Percentiles rank a stretch among this genome's conserved stretches.
phyloP scores from a whole-genome alignment of 2,113 vertebrate species.

The Eubucco bourcierii region DNA sequence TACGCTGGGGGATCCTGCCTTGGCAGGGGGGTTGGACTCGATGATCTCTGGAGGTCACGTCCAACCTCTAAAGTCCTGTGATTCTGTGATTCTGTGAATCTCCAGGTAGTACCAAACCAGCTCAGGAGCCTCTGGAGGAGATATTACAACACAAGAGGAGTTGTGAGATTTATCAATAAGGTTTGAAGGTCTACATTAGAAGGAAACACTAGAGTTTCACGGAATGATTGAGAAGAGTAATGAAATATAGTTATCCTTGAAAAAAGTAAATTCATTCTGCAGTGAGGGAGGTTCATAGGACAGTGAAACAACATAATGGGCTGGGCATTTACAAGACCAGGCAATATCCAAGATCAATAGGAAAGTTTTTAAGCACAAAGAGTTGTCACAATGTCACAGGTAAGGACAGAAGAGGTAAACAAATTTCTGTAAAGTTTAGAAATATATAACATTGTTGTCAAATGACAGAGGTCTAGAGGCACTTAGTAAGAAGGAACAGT shows the following conservation, averaged over 20 bases:
- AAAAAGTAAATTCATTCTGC: neutral
- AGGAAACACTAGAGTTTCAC: neutral
- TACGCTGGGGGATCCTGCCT: no score
- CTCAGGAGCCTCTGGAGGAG: neutral
- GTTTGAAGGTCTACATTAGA: neutral
- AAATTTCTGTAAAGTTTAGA: neutral
- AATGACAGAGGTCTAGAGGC: slow-evolving; percentile 12
- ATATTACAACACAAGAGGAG: neutral
- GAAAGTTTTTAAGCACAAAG: neutral
- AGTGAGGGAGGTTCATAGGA: neutral
- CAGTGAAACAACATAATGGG: neutral
- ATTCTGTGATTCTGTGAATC: no score
- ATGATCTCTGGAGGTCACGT: no score
- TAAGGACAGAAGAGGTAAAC: neutral
- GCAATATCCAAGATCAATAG: neutral
- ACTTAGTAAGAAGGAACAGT: slow-evolving; percentile 14
- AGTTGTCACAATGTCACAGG: neutral
- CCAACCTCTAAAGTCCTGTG: no score
- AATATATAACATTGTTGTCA: neutral
- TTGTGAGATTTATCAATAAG: neutral
- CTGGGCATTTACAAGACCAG: neutral
- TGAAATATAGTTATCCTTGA: neutral
- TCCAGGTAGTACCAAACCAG: neutral
- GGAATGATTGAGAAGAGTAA: neutral
- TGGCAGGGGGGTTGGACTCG: no score